A percentile compares a stretch with the other conserved stretches of the same genome.
Evolutionary conservation across 2,888 invertebrate species (phyloP).

Genomic region (Cecidostiba fungosa): DNA sequence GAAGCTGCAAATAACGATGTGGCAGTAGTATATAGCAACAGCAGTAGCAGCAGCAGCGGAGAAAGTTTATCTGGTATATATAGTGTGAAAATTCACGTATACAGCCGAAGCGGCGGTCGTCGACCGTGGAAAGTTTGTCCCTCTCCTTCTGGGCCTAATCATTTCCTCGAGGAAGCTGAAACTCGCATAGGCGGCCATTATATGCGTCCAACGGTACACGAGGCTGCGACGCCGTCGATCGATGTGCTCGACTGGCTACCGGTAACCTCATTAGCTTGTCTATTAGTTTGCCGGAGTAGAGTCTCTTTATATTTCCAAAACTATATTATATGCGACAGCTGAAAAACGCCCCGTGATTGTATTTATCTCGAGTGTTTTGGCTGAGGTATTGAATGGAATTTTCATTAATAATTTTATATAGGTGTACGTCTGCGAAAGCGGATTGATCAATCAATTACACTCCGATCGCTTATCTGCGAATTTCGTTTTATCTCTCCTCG

Average conservation of each 20-base stretch:
- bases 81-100: background rate
- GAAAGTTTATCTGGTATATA: background rate
- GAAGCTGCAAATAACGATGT: background rate
- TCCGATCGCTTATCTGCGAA: background rate
- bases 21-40: no score
- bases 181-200: conserved; percentile 38
- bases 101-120: background rate
- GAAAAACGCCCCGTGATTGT: background rate
- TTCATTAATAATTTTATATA: no score
- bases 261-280: conserved; percentile 68
- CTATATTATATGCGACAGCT: background rate
- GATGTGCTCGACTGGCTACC: conserved; percentile 61
- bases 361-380: background rate
- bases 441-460: background rate
- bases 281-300: conserved; percentile 12
- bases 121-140: conserved; percentile 8
- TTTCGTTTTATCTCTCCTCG: background rate
- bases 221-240: conserved; percentile 48
- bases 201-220: conserved; percentile 38
- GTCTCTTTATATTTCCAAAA: background rate
- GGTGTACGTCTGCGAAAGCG: background rate
- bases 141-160: conserved; percentile 25
- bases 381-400: no score
- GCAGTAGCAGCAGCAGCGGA: background rate
- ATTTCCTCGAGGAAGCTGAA: conserved; percentile 34